Evolutionary conservation across 1,140 invertebrate genomes (phyloP), one percentile per base, ranked within the genome.

Genomic region (Ptiloglossa arizonensis): DNA sequence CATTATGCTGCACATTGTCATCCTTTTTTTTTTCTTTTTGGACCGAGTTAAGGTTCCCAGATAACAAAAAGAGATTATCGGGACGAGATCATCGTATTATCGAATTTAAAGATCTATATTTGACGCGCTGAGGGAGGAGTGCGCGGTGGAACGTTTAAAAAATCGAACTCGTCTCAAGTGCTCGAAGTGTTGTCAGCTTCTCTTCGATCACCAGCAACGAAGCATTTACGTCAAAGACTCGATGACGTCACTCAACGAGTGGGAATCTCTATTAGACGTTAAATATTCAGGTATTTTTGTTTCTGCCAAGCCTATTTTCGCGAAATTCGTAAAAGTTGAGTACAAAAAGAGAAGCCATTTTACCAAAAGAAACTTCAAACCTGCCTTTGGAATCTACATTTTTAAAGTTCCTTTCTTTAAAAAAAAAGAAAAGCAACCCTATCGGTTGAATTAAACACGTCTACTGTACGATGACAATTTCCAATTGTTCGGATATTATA

Each of bases 171-270:
- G 68, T 76, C 57, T 76, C 71, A 48, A 85, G 80, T 60, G 56
- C n/a, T 46, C 41, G 8, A 35, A 76, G 72, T 79, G 67, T 62
- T 63, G 46, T 64, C 66, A 68, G 29, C 62, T 62, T 72, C 79
- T 77, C 74, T 78, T 57, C 63, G 22, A 68, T 67, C 64, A 48
- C 52, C 29, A 32, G 50, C 76, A 57, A 69, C 67, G 54, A 71
- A 79, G 63, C 63, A 80, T 82, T 87, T 86, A 81, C 86, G 85
- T 87, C 83, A 87, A 87, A 74, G 77, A 66, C 29, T 82, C 38
- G 29, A 60, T 87, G 83, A 87, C 86, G 85, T 88, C 86, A 87
- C 59, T 57, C 19, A 56, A 73, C 52, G 54, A 79, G 68, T 66
- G 72, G 63, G 48, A 59, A 63, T 78, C 64, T 75, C 46, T 15